Conservation (phyloP, 1,140 invertebrate species). For the Chrysomallon squamiferum region DNA sequence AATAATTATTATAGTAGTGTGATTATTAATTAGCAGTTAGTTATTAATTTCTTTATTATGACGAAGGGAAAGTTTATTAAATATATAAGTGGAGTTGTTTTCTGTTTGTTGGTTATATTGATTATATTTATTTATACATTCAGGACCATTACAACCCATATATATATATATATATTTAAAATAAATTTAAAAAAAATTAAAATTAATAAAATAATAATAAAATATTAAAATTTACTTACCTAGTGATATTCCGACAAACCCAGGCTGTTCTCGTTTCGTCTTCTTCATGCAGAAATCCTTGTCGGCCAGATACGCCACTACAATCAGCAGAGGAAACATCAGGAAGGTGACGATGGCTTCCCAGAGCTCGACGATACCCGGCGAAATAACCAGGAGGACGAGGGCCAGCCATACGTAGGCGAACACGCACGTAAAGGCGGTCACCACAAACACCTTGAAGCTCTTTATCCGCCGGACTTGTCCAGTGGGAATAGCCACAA, state of each 20-base stretch:
- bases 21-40: no score
- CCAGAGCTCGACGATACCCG: conserved; percentile 68
- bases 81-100: no score
- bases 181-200: no score
- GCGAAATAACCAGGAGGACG: conserved; percentile 65
- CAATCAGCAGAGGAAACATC: conserved; percentile 68
- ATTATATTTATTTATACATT: no score
- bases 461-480: conserved; percentile 66
- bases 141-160: no score
- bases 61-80: no score
- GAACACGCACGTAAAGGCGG: conserved; percentile 68
- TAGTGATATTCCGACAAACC: conserved; percentile 46
- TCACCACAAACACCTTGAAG: conserved; percentile 70
- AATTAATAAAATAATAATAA: no score
- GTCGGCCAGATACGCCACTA: conserved; percentile 67
- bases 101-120: no score
- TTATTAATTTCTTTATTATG: no score
- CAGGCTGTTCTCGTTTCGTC: conserved; percentile 18
- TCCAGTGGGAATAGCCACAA: conserved; percentile 66
- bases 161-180: no score
- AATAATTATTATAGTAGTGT: no score
- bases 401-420: conserved; percentile 74
- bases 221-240: conserved; percentile 34
- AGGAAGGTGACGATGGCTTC: conserved; percentile 71
- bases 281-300: conserved; percentile 62